Evolutionary conservation across 2,797 vertebrate species (phyloP).

Genomic region (Hipposideros larvatus): DNA sequence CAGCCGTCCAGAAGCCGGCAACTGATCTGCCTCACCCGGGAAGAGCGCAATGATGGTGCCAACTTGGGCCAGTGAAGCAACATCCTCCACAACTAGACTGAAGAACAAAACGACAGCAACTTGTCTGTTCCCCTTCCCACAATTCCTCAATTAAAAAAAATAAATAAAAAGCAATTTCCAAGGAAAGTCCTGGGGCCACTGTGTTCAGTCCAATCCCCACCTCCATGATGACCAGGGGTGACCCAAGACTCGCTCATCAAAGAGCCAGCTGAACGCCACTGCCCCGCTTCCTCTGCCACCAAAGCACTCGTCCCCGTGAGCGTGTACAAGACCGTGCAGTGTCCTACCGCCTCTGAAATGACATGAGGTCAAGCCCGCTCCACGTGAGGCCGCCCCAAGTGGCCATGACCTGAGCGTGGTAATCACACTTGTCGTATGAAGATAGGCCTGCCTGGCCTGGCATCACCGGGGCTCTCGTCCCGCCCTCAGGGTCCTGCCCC

Average conservation of each 20-base stretch:
- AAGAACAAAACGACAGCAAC: too few relatives aligned
- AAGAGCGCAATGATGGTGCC: too few relatives aligned
- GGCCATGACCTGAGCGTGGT: fast-evolving
- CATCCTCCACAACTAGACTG: too few relatives aligned
- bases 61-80: too few relatives aligned
- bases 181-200: background rate
- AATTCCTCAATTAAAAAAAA: too few relatives aligned
- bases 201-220: fast-evolving
- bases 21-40: too few relatives aligned
- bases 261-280: fast-evolving
- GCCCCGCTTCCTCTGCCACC: fast-evolving
- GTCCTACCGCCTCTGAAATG: background rate
- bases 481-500: too few relatives aligned
- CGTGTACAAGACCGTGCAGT: too few relatives aligned
- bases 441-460: background rate
- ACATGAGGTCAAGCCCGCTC: fast-evolving
- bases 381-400: fast-evolving
- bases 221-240: background rate
- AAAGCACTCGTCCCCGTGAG: too few relatives aligned
- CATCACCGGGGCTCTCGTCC: background rate
- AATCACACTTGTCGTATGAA: fast-evolving
- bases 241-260: fast-evolving
- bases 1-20: too few relatives aligned
- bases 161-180: slow-evolving; percentile 2
- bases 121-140: too few relatives aligned